Evolutionary conservation across 2,888 invertebrate species (phyloP).

Genomic region (Drosophila infuscata): DNA sequence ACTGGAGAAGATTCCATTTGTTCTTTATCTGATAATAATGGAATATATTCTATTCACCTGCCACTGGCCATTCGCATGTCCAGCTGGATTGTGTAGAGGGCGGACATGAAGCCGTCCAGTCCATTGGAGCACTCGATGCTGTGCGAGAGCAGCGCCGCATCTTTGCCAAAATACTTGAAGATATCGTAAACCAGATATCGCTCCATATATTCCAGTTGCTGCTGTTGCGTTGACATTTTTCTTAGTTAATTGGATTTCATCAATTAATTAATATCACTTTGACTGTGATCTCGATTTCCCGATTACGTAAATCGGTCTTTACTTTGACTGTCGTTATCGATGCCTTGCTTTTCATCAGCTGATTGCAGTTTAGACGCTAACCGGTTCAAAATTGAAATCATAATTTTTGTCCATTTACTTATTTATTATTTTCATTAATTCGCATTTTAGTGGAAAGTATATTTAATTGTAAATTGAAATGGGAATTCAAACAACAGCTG

Average conservation of each 20-base stretch:
- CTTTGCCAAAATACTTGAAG: slow-evolving; percentile 64
- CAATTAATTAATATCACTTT: slow-evolving; percentile 4
- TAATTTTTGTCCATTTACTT: background rate
- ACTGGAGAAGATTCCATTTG: slow-evolving; percentile 20
- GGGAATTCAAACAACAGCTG: background rate
- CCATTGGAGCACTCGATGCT: slow-evolving; percentile 73
- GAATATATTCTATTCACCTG: slow-evolving; percentile 41
- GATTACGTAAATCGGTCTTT: no score
- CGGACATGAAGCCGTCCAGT: slow-evolving; percentile 84
- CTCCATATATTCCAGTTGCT: slow-evolving; percentile 75
- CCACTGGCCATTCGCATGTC: slow-evolving; percentile 48
- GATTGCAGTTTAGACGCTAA: background rate
- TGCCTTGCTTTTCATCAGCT: background rate
- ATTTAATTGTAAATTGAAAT: background rate
- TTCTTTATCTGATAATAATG: background rate
- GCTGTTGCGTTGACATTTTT: slow-evolving; percentile 40
- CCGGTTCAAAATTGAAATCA: background rate
- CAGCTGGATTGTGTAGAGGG: slow-evolving; percentile 74
- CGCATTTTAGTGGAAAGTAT: background rate
- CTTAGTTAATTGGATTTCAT: slow-evolving; percentile 30
- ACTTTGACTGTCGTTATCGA: slow-evolving; percentile 4
- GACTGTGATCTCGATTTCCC: slow-evolving; percentile 5
- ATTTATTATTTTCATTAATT: background rate
- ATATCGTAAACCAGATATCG: slow-evolving; percentile 76
- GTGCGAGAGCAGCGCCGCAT: slow-evolving; percentile 57